Evolutionary conservation across 2,113 vertebrate genomes (phyloP), one percentile per base, ranked within the genome.

Genomic region (Lepisosteus osseus): DNA sequence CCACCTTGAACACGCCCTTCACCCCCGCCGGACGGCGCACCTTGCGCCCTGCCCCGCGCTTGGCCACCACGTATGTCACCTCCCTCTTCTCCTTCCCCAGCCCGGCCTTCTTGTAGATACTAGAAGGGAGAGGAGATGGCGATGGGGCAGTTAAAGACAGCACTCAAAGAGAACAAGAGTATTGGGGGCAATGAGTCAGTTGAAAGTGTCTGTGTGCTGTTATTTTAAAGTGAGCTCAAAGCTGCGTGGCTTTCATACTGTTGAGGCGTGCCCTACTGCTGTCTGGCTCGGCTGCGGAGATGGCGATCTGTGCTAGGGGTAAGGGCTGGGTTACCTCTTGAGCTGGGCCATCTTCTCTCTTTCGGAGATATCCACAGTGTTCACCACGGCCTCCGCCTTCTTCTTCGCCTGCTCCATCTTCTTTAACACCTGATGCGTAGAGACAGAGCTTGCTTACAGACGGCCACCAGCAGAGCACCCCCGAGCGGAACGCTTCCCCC

Each of bases 31-130:
- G 97, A 4, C 97, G 88, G 3, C 91, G 88, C 51, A 97, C 93
- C 4, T 94, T 96, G 45, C 74, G 91, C 0, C 97, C 97, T 0
- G 88, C 86, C 0, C 95, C 95, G 71, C 94, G 98, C 89, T 99
- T 99, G 71, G 93, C 86, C 78, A 98, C 92, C 12, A 99, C 68
- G 0, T 98, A 98, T 2, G 97, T 99, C 54, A 99, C 89, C 29
- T 99, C 92, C 62, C 91, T 87, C 76, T 97, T 98, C 85, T 99
- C 95, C 82, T 97, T 98, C 12, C 94, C 96, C 56, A 99, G 67
- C 0, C 95, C 94, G 0, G 95, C 96, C 84, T 99, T 99, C 89
- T 96, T 99, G 85, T 99, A 99, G 83, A 99, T 96, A 78, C 97
- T 99, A 75, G 0, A 29, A 67, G 9, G 14, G 45, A 76, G n/a